Evolutionary conservation across 1,140 invertebrate genomes (phyloP).

Genomic region (Saccostrea cuccullata): DNA sequence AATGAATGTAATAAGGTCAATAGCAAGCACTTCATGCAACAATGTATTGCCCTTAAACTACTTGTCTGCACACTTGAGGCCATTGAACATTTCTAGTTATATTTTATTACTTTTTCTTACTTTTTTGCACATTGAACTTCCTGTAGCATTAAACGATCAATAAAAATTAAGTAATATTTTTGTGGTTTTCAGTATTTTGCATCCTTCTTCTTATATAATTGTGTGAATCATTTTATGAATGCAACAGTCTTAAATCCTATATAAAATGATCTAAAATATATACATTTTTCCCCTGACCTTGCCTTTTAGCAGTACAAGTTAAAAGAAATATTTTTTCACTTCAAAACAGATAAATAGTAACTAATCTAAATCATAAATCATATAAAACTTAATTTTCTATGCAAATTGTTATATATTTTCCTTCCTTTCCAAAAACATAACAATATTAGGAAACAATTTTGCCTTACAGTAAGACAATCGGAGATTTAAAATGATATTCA

Average conservation of each 20-base stretch:
- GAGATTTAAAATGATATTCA: background rate
- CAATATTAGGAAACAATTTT: background rate
- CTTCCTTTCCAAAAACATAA: background rate
- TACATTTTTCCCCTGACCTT: background rate
- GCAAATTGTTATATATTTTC: background rate
- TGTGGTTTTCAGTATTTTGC: background rate
- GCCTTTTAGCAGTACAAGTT: background rate
- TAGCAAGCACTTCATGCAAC: background rate
- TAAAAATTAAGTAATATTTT: background rate
- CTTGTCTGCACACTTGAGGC: background rate
- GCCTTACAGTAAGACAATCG: background rate
- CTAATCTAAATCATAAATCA: background rate
- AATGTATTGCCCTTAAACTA: conserved; percentile 28
- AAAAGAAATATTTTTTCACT: background rate
- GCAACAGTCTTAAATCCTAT: no score
- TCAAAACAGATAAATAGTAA: background rate
- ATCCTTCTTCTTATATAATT: background rate
- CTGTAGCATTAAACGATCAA: background rate
- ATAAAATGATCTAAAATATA: no score
- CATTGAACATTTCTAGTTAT: conserved; percentile 14
- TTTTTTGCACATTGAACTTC: conserved; percentile 2
- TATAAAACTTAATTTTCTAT: background rate
- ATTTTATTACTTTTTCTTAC: no score
- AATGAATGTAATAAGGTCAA: background rate
- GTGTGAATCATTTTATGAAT: no score